phyloP scores from a whole-genome alignment of 2,888 invertebrate genomes.

The Agrochola macilenta region DNA sequence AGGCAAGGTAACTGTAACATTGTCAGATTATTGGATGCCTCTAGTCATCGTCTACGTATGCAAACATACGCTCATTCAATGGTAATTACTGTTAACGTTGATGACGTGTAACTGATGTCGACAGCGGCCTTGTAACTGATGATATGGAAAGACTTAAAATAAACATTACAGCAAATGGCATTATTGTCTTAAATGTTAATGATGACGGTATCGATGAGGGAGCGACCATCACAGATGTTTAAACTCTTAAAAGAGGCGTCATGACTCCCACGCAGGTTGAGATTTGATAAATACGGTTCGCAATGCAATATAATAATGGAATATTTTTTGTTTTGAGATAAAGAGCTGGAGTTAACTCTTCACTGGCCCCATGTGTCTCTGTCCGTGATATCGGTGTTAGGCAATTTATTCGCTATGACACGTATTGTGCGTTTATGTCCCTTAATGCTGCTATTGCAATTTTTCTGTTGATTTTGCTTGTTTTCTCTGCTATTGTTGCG shows the following conservation, averaged over 20 bases:
- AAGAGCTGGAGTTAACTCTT: conserved; percentile 72
- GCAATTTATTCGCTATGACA: conserved; percentile 84
- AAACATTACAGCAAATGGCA: conserved; percentile 62
- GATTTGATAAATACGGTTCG: conserved; percentile 75
- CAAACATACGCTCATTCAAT: conserved; percentile 73
- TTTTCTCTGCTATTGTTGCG: conserved; percentile 76
- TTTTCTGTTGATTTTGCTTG: conserved; percentile 77
- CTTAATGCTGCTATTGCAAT: conserved; percentile 74
- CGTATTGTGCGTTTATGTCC: conserved; percentile 79
- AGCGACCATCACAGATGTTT: conserved; percentile 65
- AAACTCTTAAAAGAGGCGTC: conserved; percentile 66
- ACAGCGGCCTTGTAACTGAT: conserved; percentile 76
- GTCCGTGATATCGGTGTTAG: conserved; percentile 79
- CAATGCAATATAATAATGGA: conserved; percentile 74
- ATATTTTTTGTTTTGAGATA: conserved; percentile 77
- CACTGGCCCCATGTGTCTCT: conserved; percentile 77
- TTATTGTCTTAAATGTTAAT: conserved; percentile 64
- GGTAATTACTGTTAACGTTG: conserved; percentile 78
- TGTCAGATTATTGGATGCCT: conserved; percentile 70
- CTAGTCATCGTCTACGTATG: conserved; percentile 66
- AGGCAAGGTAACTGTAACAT: conserved; percentile 85
- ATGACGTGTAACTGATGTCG: conserved; percentile 79
- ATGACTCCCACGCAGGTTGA: conserved; percentile 62
- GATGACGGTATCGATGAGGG: conserved; percentile 54
- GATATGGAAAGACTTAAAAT: conserved; percentile 69